Conservation (phyloP, 1,140 invertebrate genomes). For the Bactericera cockerelli region DNA sequence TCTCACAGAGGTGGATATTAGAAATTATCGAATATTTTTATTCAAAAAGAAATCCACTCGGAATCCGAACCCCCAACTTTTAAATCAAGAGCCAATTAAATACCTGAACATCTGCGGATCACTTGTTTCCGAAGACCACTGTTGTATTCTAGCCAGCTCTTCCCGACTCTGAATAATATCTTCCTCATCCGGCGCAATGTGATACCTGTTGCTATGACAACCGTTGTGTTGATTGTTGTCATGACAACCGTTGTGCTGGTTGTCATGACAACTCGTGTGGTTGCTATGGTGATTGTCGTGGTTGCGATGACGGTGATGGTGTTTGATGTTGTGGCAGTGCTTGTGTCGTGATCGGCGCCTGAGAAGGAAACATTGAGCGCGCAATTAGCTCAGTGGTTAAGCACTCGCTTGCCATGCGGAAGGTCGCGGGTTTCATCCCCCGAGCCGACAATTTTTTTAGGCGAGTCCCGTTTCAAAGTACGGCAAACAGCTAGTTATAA, state of each 20-base stretch:
- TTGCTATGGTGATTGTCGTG: neutral
- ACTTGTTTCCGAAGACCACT: neutral
- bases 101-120: neutral
- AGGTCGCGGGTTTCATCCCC: too few species aligned
- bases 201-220: neutral
- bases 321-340: conserved; percentile 4
- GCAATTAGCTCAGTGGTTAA: too few species aligned
- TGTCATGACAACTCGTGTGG: neutral
- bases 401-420: too few species aligned
- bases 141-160: neutral
- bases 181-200: neutral
- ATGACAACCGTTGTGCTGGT: neutral
- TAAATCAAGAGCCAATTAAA: too few species aligned
- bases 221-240: neutral
- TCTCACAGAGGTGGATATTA: too few species aligned
- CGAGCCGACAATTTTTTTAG: too few species aligned
- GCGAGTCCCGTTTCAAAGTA: too few species aligned
- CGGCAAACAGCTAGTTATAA: too few species aligned
- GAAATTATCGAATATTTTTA: too few species aligned
- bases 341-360: neutral
- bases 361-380: too few species aligned
- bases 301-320: neutral
- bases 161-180: neutral
- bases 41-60: too few species aligned
- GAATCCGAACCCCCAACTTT: too few species aligned